A percentile compares a stretch with the other conserved stretches of the same genome.
phyloP scores from a whole-genome alignment of 2,797 vertebrate genomes.

The Syngnathus acus region DNA sequence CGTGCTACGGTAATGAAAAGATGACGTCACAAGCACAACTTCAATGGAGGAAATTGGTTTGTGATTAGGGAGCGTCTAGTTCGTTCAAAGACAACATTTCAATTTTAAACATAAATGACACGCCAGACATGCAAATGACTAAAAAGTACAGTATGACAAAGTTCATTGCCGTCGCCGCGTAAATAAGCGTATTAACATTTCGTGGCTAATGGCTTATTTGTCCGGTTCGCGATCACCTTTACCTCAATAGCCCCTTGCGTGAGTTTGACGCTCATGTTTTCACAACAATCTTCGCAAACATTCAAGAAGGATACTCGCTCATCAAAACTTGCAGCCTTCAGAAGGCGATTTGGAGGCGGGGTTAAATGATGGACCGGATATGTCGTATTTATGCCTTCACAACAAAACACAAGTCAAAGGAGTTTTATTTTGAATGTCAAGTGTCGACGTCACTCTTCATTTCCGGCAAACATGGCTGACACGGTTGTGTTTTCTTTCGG shows the following conservation, averaged over 20 bases:
- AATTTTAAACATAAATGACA: no score
- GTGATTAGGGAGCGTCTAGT: no score
- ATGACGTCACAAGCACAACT: no score
- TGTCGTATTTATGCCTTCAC: neutral
- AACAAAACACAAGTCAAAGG: constrained; percentile 4
- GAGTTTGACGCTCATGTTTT: constrained; percentile 38
- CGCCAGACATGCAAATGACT: neutral
- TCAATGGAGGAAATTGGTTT: no score
- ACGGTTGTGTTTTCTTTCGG: neutral
- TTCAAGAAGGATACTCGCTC: neutral
- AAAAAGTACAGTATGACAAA: neutral
- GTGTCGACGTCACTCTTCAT: neutral
- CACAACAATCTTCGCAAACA: neutral
- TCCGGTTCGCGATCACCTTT: constrained; percentile 9
- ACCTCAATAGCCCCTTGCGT: constrained; percentile 55
- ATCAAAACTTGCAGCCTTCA: no score
- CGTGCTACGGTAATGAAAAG: no score
- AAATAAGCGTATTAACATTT: neutral
- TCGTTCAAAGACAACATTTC: neutral
- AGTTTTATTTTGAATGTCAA: no score
- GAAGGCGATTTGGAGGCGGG: no score
- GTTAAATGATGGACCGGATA: constrained; percentile 7
- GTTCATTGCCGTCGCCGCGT: neutral
- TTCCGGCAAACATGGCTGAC: constrained; percentile 4
- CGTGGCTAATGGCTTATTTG: neutral